These are phyloP conservation scores for Trematomus loennbergii DNA, from an alignment of 2,113 vertebrate genomes.

Conservation along the genomic window DNA sequence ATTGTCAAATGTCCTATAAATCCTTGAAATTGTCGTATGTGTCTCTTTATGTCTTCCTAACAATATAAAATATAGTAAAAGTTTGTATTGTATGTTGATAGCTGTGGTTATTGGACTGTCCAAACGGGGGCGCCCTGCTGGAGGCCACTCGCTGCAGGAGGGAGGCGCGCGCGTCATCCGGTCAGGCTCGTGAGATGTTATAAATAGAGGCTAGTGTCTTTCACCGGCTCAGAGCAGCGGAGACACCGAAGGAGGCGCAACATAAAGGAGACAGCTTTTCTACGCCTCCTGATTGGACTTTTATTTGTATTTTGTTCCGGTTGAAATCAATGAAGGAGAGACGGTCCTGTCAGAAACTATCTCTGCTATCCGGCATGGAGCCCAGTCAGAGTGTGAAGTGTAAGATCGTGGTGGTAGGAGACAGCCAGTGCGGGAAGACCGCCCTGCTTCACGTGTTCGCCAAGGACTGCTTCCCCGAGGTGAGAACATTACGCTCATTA, in stretches of 20 bases:
- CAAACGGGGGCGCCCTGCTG: slow-evolving; percentile 51
- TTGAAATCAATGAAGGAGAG: slow-evolving; percentile 96
- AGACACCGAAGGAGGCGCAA: slow-evolving; percentile 12
- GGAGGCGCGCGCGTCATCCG: slow-evolving; percentile 39
- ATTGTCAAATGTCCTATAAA: no score
- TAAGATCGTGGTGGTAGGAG: slow-evolving; percentile 97
- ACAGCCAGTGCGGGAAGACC: slow-evolving; percentile 97
- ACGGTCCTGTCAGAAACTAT: slow-evolving; percentile 92
- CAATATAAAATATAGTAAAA: no score
- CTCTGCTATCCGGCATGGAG: slow-evolving; percentile 93
- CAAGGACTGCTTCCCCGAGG: slow-evolving; percentile 98
- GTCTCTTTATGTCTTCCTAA: no score
- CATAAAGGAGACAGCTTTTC: background rate
- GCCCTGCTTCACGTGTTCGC: slow-evolving; percentile 97
- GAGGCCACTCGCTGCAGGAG: slow-evolving; percentile 19
- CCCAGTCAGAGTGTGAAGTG: slow-evolving; percentile 94
- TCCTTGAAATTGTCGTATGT: no score
- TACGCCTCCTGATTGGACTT: slow-evolving; percentile 34
- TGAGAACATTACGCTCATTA: slow-evolving; percentile 69
- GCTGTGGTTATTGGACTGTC: background rate
- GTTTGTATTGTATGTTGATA: background rate
- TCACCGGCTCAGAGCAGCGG: slow-evolving; percentile 61
- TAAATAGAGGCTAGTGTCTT: slow-evolving; percentile 57
- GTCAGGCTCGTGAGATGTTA: slow-evolving; percentile 51
- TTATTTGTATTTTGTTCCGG: background rate